Base-by-base conservation (phyloP, 2,113 vertebrate genomes). In the Dinomys branickii region DNA sequence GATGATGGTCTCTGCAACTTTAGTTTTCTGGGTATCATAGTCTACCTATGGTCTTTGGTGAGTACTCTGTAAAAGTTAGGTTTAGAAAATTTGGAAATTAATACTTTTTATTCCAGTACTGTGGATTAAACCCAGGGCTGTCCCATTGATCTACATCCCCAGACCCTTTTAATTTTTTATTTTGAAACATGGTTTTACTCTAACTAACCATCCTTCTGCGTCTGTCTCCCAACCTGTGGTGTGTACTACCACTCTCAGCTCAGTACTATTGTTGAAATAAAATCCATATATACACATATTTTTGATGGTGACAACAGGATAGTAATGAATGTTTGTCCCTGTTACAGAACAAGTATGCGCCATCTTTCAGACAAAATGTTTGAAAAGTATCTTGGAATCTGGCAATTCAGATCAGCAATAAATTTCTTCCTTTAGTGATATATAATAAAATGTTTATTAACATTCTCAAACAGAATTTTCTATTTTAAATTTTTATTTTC, bases 61-160 rank as follows among this genome's bases (percentile, higher is more conserved):
- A 89, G 26, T 78, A 17, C 16, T 95, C 92, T 89, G 75, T 96
- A 77, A 85, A 96, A 94, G 85, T 73, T 44, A 28, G 33, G 20
- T 10, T 59, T 30, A 80, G 78, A 38, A 20, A 83, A 54, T 83
- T 92, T 44, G 69, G 85, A 90, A 92, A 85, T 88, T n/a, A 71
- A 52, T 88, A 87, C 33, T 4, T 0, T 61, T 87, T 89, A n/a
- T 92, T 65, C 22, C 44, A 77, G 26, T 80, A 52, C 47, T 54
- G 28, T 30, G 7, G 47, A 80, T 80, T 80, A 17, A 52, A 10
- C 47, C 17, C 17, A 80, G 16, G 16, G 77, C 47, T 41, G 28
- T 80, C 30, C 28, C 47, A 80, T 30, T 5, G 17, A 52, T 30
- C 47, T 80, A 35, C 16, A 35, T 35, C 50, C 77, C 77, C 50